These are phyloP conservation scores for Spinus olivaceus DNA, from an alignment of 2,797 vertebrate genomes.

Conservation along the genomic window DNA sequence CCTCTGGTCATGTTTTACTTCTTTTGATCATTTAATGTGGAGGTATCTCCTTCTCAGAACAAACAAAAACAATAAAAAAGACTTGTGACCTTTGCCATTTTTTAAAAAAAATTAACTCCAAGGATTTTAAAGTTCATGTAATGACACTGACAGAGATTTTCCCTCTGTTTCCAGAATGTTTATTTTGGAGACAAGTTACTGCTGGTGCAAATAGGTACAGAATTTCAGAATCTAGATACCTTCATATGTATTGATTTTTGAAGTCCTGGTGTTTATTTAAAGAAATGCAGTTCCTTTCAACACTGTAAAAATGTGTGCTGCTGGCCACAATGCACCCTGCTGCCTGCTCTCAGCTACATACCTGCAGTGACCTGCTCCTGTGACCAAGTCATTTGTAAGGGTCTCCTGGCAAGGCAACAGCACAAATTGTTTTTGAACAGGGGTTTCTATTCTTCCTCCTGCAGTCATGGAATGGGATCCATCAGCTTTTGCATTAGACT, in stretches of 20 bases:
- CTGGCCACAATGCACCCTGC: background rate
- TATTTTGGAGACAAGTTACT: background rate
- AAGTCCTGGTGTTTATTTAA: background rate
- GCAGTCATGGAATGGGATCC: background rate
- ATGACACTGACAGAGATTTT: background rate
- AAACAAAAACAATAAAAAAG: background rate
- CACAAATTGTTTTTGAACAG: background rate
- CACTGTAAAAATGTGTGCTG: background rate
- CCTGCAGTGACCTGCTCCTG: background rate
- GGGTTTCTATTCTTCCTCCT: background rate
- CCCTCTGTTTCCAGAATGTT: background rate
- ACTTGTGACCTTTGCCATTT: background rate
- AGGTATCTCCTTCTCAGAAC: background rate
- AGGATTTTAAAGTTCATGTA: background rate
- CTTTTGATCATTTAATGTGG: background rate
- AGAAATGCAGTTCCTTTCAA: background rate
- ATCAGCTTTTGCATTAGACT: background rate
- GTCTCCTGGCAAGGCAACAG: background rate
- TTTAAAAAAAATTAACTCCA: accelerated
- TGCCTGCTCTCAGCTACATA: background rate
- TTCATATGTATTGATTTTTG: background rate
- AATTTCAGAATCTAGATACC: background rate
- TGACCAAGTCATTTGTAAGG: background rate
- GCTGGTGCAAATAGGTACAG: background rate
- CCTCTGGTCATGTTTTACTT: background rate